A percentile compares a stretch with the other conserved stretches of the same genome.
These are phyloP conservation scores for Odocoileus virginianus DNA, from an alignment of 2,113 vertebrate species.

Conservation along the genomic window DNA sequence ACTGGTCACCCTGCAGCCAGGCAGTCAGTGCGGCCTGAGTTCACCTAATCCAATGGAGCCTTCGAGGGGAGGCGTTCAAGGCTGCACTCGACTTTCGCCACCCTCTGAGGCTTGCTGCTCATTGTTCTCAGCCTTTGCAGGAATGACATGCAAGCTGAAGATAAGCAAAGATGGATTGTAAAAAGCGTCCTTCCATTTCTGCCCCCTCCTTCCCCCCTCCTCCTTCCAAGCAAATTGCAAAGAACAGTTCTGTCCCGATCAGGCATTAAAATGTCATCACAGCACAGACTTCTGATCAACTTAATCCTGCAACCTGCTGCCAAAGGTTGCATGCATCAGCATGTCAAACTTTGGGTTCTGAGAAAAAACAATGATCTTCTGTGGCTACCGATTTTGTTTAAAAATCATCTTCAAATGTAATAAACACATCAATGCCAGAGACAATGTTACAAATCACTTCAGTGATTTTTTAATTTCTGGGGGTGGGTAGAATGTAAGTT, in stretches of 20 bases:
- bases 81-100: background rate
- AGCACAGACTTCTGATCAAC: background rate
- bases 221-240: conserved; percentile 12
- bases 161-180: background rate
- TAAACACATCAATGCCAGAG: conserved; percentile 48
- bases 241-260: background rate
- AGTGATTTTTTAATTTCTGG: conserved; percentile 55
- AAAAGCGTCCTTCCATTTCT: background rate
- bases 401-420: conserved; percentile 29
- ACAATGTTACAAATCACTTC: conserved; percentile 54
- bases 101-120: background rate
- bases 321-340: background rate
- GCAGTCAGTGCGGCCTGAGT: background rate
- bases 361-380: background rate
- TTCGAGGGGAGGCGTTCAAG: background rate
- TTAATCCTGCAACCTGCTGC: background rate
- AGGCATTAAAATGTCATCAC: conserved; percentile 20
- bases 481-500: conserved; percentile 45
- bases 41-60: background rate
- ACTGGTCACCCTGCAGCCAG: background rate
- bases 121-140: background rate
- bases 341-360: background rate
- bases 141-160: background rate
- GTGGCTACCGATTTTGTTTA: background rate
- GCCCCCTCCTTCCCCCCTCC: background rate